Base-by-base conservation (phyloP, 2,888 invertebrate genomes). In the Drosophila dives region DNA sequence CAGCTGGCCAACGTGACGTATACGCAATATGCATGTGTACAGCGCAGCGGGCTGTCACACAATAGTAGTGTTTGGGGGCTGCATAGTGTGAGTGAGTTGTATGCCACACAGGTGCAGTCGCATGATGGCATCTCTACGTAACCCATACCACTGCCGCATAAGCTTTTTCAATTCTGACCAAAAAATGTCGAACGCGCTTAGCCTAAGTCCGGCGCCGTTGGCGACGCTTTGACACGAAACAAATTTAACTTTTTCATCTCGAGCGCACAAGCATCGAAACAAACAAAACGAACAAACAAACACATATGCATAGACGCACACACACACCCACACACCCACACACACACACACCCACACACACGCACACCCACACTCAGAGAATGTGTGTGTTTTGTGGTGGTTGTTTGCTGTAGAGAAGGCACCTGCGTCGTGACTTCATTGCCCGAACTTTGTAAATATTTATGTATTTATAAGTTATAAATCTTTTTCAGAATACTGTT, bases 161-260 rank as follows among this genome's bases (percentile, higher is more conserved):
- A 60, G 70, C 64, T 75, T 83, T 86, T 84, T 84, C 90, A 85
- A 87, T 87, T 89, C 82, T 68, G 72, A 62, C 77, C 81, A 81
- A 82, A 85, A 86, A 86, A 80, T 81, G 90, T 87, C 88, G 90
- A 86, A 89, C 75, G 80, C 88, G 88, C 90, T 86, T 87, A 84
- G 89, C 72, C 82, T 77, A 75, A 81, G 75, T 73, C 89, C 78
- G 55, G 49, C 64, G 75, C 87, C 81, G 60, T 64, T 72, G 83
- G 81, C 87, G 73, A 76, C 76, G 89, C 89, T 89, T 89, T 87
- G 87, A 89, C 89, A 89, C 85, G 87, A 88, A 88, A 88, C 89
- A 89, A 88, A 89, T 88, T 88, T 87, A 89, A 85, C 87, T 89
- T 88, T 85, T 88, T 83, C 89, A 86, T 90, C 88, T 84, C 80